Percentiles rank a stretch among this genome's conserved stretches.
phyloP scores from a whole-genome alignment of 2,888 invertebrate genomes.

The Cephus sareptanus region DNA sequence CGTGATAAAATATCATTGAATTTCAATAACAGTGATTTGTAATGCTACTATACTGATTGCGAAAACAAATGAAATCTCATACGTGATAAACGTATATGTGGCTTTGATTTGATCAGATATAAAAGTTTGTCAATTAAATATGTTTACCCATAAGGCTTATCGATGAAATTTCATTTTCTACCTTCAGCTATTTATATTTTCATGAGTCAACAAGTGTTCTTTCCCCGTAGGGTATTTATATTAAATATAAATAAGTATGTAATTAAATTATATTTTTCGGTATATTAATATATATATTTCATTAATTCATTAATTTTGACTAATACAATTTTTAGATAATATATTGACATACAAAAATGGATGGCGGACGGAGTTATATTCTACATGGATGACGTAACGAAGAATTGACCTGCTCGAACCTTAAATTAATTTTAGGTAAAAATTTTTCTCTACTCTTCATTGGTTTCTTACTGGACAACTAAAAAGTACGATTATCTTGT shows the following conservation, averaged over 20 bases:
- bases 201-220: not conserved
- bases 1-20: not conserved
- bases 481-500: not conserved
- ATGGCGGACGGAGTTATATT: no score
- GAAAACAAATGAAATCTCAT: not conserved
- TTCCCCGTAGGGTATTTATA: not conserved
- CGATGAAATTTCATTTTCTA: no score
- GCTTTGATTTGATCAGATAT: not conserved
- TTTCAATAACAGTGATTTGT: not conserved
- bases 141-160: no score
- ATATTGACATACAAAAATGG: no score
- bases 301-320: no score
- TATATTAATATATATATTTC: not conserved
- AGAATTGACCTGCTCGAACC: not conserved
- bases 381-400: no score
- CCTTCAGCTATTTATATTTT: not conserved
- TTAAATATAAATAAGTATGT: slow-evolving; percentile 6
- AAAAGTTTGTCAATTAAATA: not conserved
- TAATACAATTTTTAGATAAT: no score
- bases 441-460: slow-evolving; percentile 31
- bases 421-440: slow-evolving; percentile 11
- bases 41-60: not conserved
- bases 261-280: not conserved
- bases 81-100: not conserved
- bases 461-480: slow-evolving; percentile 33